Evolutionary conservation across 2,797 vertebrate species (phyloP), one percentile per base, ranked within the genome.

Genomic region (Lacerta bilineata): DNA sequence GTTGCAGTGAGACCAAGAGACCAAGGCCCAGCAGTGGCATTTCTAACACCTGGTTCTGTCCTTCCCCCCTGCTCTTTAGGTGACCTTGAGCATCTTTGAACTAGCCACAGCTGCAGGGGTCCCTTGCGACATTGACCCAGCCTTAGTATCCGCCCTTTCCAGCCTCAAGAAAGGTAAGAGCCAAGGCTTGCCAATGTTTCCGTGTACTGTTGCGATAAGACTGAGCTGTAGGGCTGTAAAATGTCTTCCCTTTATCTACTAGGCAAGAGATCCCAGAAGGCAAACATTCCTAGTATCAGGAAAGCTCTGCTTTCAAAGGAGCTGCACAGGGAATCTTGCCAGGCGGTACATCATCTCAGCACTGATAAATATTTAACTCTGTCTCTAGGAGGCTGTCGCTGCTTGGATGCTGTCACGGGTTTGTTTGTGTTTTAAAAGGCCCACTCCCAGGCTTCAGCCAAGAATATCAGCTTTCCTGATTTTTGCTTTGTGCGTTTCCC

Each of bases 71-170:
- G 83, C 88, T 76, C 88, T 4, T 59, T 95, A 99, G 98, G 97
- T 98, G 93, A 98, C 98, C 8, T 93, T 99, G 79, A 97, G 95
- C 72, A 93, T 99, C 86, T 99, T 97, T 55, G 98, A 99, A 94
- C 90, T 99, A 96, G 98, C 98, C 0, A 97, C 98, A 8, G 97
- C 98, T 1, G 98, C 98, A 1, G 99, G 99, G 2, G 89, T 98
- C 77, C 90, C 92, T n/a, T 99, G 98, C 27, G 96, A 98, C 59
- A 97, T 99, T 0, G 98, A 99, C 86, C 98, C 98, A 0, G 96
- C 96, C 3, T 96, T 99, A 5, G 98, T 98, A 9, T 33, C 95
- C 2, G 98, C 98, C 3, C 96, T 99, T 0, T 86, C 94, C 41
- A 97, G 92, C 61, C 96, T 97, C 97, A 98, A 97, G 85, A 96